Base-by-base conservation (phyloP, 2,888 invertebrate genomes). In the Cantharis flavilabris region DNA sequence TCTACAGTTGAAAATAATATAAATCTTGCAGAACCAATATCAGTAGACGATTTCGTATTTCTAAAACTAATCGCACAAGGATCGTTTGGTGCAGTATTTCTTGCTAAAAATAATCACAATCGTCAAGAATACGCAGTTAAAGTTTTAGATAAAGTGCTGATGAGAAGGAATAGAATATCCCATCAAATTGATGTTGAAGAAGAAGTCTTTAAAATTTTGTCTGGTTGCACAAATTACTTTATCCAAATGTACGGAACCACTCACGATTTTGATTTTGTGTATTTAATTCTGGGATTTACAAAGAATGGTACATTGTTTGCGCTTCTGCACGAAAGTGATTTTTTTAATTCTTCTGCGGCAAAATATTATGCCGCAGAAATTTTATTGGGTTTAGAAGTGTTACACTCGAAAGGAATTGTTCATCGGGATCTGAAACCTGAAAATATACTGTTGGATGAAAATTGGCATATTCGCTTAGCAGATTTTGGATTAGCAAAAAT, bases 401-500 rank as follows among this genome's bases (percentile, higher is more conserved):
- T 99, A 88, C 97, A 98, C 87, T 92, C 92, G 62, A 92, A 95
- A 83, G 94, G 94, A 80, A 95, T 99, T 80, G 95, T 98, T 84
- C 99, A 99, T 89, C 93, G 98, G 76, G 99, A 99, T 89, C 91
- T 99, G 83, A 99, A 99, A 88, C 99, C 99, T 5, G 98, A 99
- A 89, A 99, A 99, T 90, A 97, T 99, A 83, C 91, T 99, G 70
- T 90, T 99, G 82, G 96, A 96, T 89, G 97, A 97, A 87, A 94
- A 95, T 83, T 98, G 98, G 95, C 99, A 99, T 89, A 94, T 98
- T 81, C 92, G 97, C 85, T 95, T 99, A 79, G 97, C 98, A 65
- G 99, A 99, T 89, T 99, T 99, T 89, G 99, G 99, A 14, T 83
- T 83, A 74, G 82, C 84, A 62, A 83, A 83, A 72, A 81, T 84